Evolutionary conservation across 2,113 vertebrate genomes (phyloP).

Genomic region (Lipophrys pholis): DNA sequence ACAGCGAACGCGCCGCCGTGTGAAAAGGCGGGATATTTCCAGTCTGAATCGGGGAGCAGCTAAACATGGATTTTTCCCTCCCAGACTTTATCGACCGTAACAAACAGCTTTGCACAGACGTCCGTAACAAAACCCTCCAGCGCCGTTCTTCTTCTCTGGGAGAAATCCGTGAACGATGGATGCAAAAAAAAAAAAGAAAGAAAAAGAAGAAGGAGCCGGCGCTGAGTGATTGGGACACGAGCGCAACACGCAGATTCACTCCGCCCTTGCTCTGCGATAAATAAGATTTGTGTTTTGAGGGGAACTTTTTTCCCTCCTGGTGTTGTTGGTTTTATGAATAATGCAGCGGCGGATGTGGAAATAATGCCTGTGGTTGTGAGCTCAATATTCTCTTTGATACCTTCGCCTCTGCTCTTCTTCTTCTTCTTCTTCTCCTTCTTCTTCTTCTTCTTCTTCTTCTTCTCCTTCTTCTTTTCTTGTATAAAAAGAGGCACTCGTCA

Average conservation of each 20-base stretch:
- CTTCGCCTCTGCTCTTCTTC: conserved; percentile 49
- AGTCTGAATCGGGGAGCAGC: no score
- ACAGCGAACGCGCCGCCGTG: no score
- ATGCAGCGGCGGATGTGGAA: conserved; percentile 74
- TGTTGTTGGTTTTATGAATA: conserved; percentile 79
- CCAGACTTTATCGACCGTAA: no score
- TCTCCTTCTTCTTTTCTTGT: conserved; percentile 32
- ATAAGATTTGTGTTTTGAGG: conserved; percentile 55
- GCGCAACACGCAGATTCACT: conserved; percentile 24
- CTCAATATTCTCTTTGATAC: conserved; percentile 81
- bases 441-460: neutral
- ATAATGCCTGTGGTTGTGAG: conserved; percentile 69
- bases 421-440: neutral
- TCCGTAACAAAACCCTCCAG: no score
- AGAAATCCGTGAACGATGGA: conserved; percentile 40
- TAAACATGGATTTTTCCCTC: no score
- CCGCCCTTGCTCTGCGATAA: conserved; percentile 52
- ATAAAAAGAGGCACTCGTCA: conserved; percentile 65
- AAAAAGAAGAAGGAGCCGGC: no score
- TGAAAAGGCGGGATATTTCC: no score
- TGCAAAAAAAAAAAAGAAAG: no score
- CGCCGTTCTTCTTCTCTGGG: conserved; percentile 8
- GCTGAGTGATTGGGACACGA: conserved; percentile 22
- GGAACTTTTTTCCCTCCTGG: conserved; percentile 46
- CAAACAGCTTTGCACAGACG: no score